Base-by-base conservation (phyloP, 2,888 invertebrate genomes). In the Idaea biselata region DNA sequence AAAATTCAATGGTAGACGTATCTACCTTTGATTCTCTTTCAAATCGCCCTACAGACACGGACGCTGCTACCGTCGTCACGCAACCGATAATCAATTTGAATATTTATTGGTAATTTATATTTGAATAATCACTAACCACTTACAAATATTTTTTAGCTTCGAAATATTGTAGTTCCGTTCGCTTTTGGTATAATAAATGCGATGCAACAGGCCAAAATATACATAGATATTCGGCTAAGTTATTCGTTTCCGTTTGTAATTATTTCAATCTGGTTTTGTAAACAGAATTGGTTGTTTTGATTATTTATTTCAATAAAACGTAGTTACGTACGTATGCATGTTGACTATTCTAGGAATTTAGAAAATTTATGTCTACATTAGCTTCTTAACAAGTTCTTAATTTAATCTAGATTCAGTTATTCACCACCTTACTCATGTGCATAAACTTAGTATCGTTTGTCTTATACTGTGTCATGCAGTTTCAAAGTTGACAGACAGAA, bases 1-100 rank as follows among this genome's bases (percentile, higher is more conserved):
- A 55, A 59, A n/a, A 65, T 60, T 57, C 67, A 70, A 60, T 59
- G 61, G 60, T 64, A 65, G 60, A 66, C 61, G 57, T 58, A n/a
- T 33, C 58, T 57, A 64, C 63, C 63, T 67, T 63, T 70, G 68
- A 64, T 65, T 66, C 60, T 66, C 64, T 60, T 44, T 44, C 14
- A 7, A 44, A 63, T 72, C 70, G 66, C 81, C 86, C 84, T 70
- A 73, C 75, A 83, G 88, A 75, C 73, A 81, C 83, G 83, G 84
- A 84, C 75, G 79, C 76, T 60, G 86, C 90, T 89, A 86, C 88
- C 72, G 86, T 73, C 81, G 80, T 77, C 87, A 86, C 82, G 84
- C 85, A 73, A 87, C 73, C 71, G 65, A 68, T 75, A 78, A 77
- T 74, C 66, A 75, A 77, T 77, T 77, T 73, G 66, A 73, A 78